Conservation (phyloP, 2,113 vertebrate genomes). For the Seriola rivoliana region DNA sequence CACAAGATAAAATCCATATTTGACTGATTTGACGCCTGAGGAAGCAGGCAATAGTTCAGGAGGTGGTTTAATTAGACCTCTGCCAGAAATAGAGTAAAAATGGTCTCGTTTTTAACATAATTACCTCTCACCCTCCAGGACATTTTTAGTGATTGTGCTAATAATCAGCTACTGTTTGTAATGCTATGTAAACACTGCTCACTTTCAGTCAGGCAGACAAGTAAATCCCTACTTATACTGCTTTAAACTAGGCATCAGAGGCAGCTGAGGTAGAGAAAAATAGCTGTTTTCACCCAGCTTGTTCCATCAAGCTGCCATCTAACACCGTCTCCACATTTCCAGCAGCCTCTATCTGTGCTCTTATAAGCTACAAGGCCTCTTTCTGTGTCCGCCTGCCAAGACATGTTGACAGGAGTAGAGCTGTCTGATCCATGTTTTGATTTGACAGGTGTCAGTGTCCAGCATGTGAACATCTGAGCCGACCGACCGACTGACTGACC, state of each 20-base stretch:
- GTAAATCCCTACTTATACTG: constrained; percentile 6
- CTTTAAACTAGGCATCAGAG: constrained; percentile 46
- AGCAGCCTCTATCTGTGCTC: constrained; percentile 24
- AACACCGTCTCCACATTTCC: constrained; percentile 33
- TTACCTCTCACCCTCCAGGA: constrained; percentile 56
- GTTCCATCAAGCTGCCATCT: constrained; percentile 47
- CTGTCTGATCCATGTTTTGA: constrained; percentile 49
- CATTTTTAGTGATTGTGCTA: constrained; percentile 35
- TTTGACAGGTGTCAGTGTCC: constrained; percentile 64
- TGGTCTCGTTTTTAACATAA: constrained; percentile 43
- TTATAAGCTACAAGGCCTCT: constrained; percentile 32
- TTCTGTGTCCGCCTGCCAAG: constrained; percentile 45
- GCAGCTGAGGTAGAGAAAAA: constrained; percentile 42
- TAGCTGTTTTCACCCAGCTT: constrained; percentile 28
- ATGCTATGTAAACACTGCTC: constrained; percentile 27
- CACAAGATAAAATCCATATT: constrained; percentile 20
- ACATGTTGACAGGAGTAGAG: constrained; percentile 50
- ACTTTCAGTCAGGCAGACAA: constrained; percentile 15
- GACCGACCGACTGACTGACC: not conserved
- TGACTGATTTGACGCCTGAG: constrained; percentile 38
- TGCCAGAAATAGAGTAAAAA: constrained; percentile 34
- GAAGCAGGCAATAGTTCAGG: constrained; percentile 21
- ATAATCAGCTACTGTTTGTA: constrained; percentile 44
- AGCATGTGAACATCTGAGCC: constrained; percentile 39
- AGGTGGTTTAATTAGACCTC: constrained; percentile 60